These are phyloP conservation scores for Hirtodrosophila histrioides DNA, from an alignment of 2,888 invertebrate species.

Conservation along the genomic window DNA sequence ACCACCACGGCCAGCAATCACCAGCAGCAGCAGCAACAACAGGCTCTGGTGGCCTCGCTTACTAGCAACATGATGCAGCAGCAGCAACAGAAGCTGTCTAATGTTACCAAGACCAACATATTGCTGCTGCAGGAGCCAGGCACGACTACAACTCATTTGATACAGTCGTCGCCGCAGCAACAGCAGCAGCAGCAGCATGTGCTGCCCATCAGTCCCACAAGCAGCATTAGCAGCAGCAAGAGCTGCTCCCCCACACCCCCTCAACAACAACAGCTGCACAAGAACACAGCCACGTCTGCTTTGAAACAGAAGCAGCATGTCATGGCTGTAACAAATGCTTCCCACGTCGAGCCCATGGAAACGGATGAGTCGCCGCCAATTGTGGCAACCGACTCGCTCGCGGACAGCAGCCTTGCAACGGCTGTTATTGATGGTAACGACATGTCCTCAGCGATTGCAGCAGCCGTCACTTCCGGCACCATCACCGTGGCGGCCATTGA, in stretches of 20 bases:
- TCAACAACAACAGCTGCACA: slow-evolving; percentile 55
- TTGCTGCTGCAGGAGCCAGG: slow-evolving; percentile 62
- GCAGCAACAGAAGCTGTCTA: slow-evolving; percentile 47
- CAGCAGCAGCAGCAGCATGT: slow-evolving; percentile 53
- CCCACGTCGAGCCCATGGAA: slow-evolving; percentile 63
- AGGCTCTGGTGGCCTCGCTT: slow-evolving; percentile 68
- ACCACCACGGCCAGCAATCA: slow-evolving; percentile 67
- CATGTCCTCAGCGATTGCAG: slow-evolving; percentile 49
- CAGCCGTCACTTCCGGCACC: slow-evolving; percentile 47
- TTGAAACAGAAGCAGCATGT: slow-evolving; percentile 59
- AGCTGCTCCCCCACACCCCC: slow-evolving; percentile 76
- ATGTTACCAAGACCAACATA: slow-evolving; percentile 66
- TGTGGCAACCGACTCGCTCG: slow-evolving; percentile 41
- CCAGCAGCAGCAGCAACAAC: slow-evolving; percentile 72
- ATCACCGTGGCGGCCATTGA: slow-evolving; percentile 69
- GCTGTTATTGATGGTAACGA: slow-evolving; percentile 54
- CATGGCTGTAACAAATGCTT: slow-evolving; percentile 49
- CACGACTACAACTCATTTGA: slow-evolving; percentile 49
- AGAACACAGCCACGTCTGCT: slow-evolving; percentile 28
- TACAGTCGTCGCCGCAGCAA: slow-evolving; percentile 62
- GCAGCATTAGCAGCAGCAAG: slow-evolving; percentile 72
- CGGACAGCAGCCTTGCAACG: slow-evolving; percentile 45
- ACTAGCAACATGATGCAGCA: slow-evolving; percentile 65
- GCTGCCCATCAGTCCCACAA: slow-evolving; percentile 81
- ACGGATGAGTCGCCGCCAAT: slow-evolving; percentile 56